These are phyloP conservation scores for Urocolius indicus DNA, from an alignment of 2,113 vertebrate species.

Conservation along the genomic window DNA sequence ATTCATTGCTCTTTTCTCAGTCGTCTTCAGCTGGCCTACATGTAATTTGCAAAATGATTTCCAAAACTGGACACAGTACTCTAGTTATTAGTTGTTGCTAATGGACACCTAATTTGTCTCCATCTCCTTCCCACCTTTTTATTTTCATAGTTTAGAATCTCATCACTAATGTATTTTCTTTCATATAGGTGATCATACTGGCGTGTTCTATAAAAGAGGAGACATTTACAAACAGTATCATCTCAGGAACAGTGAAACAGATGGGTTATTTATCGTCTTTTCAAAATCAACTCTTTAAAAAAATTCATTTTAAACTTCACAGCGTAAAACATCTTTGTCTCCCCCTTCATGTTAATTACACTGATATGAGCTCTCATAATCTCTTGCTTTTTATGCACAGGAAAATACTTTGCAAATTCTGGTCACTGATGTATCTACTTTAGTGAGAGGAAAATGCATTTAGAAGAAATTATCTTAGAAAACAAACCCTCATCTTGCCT, in stretches of 20 bases:
- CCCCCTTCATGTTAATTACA: not conserved
- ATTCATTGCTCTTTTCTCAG: not conserved
- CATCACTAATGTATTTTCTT: not conserved
- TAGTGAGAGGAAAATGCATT: not conserved
- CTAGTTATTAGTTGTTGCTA: not conserved
- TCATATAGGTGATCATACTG: not conserved
- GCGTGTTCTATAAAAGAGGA: not conserved
- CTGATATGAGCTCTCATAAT: not conserved
- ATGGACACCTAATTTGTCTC: not conserved
- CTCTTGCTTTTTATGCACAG: not conserved
- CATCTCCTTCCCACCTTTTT: not conserved
- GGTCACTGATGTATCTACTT: not conserved
- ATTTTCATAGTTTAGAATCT: not conserved
- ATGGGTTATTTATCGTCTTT: not conserved
- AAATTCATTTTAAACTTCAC: not conserved
- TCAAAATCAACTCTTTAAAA: not conserved
- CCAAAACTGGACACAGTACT: not conserved
- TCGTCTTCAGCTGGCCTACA: not conserved
- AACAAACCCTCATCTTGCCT: not conserved
- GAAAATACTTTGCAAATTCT: not conserved
- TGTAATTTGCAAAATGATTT: not conserved
- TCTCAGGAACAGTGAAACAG: not conserved
- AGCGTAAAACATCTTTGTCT: not conserved
- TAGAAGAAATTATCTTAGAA: not conserved
- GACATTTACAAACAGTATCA: not conserved